Percentiles rank a stretch among this genome's conserved stretches.
These are phyloP conservation scores for Smutsia gigantea DNA, from an alignment of 2,797 vertebrate genomes.

Conservation along the genomic window DNA sequence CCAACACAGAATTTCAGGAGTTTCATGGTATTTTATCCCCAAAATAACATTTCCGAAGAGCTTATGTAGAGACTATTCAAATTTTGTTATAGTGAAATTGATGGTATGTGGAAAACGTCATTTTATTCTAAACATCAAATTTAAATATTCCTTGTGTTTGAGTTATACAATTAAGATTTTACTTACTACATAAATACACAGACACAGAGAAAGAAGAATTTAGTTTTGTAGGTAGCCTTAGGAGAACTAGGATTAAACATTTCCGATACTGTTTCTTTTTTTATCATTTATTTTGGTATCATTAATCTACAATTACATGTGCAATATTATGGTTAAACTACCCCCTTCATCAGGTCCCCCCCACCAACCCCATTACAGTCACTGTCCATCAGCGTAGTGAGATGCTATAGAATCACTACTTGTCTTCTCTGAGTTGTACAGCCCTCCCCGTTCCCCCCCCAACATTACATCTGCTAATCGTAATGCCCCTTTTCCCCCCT, in stretches of 20 bases:
- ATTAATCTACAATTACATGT: no score
- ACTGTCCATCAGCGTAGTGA: no score
- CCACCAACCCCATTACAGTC: no score
- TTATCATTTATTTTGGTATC: no score
- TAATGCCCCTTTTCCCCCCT: no score
- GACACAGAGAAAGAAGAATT: background rate
- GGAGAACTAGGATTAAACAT: background rate
- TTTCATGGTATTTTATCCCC: background rate
- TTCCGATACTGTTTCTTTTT: background rate
- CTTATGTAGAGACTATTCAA: background rate
- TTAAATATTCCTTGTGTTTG: background rate
- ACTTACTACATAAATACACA: background rate
- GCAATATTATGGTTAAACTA: no score
- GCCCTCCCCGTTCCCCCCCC: no score
- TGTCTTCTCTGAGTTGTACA: no score
- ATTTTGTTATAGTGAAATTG: background rate
- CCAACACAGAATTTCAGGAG: background rate
- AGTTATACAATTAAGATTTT: background rate
- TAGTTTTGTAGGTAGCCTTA: background rate
- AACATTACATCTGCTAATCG: no score
- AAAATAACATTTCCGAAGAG: constrained; percentile 23
- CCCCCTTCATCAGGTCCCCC: no score
- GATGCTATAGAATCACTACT: no score
- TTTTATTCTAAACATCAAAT: constrained; percentile 13
- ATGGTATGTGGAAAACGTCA: background rate